Base-by-base conservation (phyloP, 2,113 vertebrate species). In the Polyodon spathula region DNA sequence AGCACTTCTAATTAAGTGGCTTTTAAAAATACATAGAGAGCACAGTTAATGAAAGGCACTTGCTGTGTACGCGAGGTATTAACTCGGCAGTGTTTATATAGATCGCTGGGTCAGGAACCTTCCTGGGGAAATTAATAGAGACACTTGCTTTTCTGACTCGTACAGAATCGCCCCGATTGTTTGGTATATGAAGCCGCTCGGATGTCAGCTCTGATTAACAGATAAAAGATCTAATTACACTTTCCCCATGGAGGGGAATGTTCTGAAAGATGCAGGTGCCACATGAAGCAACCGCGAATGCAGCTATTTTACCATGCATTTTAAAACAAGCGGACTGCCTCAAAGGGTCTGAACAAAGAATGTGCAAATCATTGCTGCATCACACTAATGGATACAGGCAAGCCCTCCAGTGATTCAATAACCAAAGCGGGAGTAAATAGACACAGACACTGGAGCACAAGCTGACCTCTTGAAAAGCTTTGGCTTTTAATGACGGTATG, bases 1-100 rank as follows among this genome's bases (percentile, higher is more conserved):
- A 65, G 73, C 65, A 69, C 78, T 80, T 65, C 56, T 71, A 64
- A 66, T 78, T 65, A 62, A 75, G 70, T 66, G 73, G 70, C 58
- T 67, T 64, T 63, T 68, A 66, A 68, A 64, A 60, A 57, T 57
- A 63, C 43, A 63, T 27, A 40, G 64, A 40, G 57, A 60, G 61
- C 46, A 52, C 38, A 40, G 41, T 59, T 60, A 67, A 37, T 38
- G 39, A 64, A 12, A n/a, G n/a, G n/a, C n/a, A n/a, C 55, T 42
- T 44, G 52, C 65, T 64, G 64, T 61, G 64, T 61, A 60, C 40
- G 51, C 55, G 40, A 46, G 58, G 37, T 58, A 40, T 50, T 43
- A 64, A 64, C 38, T 56, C 53, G 42, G 58, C 40, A 9, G 41
- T 37, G 37, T 55, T 59, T 37, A 43, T 40, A 46, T 14, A 40